Conservation (phyloP, 2,797 vertebrate genomes). For the Muraenolepis orangiensis region DNA sequence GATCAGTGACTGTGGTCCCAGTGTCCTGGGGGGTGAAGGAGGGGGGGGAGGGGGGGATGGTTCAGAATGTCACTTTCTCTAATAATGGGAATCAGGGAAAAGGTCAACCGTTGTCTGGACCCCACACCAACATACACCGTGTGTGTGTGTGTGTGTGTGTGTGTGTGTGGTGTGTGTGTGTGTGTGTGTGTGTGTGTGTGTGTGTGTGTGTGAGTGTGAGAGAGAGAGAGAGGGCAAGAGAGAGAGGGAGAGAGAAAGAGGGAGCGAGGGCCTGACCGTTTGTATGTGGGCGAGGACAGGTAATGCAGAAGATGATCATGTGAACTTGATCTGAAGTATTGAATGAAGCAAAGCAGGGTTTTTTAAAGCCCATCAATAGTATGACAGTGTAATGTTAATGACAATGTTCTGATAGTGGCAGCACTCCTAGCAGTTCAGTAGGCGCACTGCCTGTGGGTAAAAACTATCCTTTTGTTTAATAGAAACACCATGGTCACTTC, state of each 20-base stretch:
- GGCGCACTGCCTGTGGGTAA: too few relatives aligned
- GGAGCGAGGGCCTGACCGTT: too few relatives aligned
- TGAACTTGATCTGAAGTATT: too few relatives aligned
- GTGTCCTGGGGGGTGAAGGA: conserved; percentile 67
- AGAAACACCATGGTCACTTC: not conserved
- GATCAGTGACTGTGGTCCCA: conserved; percentile 45
- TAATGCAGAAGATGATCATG: too few relatives aligned
- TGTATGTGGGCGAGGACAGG: too few relatives aligned
- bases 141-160: conserved; percentile 22
- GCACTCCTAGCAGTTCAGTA: too few relatives aligned
- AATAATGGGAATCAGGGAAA: conserved; percentile 78
- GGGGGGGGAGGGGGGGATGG: conserved; percentile 55
- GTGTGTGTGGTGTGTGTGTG: conserved; percentile 12
- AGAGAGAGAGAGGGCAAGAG: not conserved
- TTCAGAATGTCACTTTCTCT: conserved; percentile 80
- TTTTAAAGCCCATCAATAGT: too few relatives aligned
- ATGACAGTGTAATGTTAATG: too few relatives aligned
- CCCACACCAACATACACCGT: conserved; percentile 41
- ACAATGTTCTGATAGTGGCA: too few relatives aligned
- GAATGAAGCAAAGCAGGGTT: too few relatives aligned
- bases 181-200: conserved; percentile 12
- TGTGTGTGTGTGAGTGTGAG: conserved; percentile 11
- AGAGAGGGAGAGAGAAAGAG: too few relatives aligned
- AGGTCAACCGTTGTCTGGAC: conserved; percentile 76
- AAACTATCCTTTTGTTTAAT: too few relatives aligned